Percentiles rank a stretch among this genome's conserved stretches.
These are phyloP conservation scores for Eumeta japonica DNA, from an alignment of 1,140 invertebrate species.

Conservation along the genomic window DNA sequence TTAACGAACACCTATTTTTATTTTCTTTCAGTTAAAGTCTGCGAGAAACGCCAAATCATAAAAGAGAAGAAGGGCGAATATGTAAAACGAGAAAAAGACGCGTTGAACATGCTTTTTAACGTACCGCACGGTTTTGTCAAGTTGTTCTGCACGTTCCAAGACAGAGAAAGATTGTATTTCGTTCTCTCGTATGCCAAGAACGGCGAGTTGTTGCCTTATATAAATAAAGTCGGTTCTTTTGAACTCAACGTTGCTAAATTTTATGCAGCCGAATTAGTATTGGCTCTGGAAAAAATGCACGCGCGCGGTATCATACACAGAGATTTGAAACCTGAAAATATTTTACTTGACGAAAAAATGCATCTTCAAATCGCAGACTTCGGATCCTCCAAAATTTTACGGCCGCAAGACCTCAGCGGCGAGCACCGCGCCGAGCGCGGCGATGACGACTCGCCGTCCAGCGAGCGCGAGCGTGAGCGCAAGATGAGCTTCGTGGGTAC, in stretches of 20 bases:
- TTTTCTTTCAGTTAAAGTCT: constrained; percentile 86
- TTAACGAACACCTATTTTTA: too few species aligned
- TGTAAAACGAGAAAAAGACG: constrained; percentile 90
- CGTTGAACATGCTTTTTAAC: constrained; percentile 74
- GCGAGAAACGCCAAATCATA: constrained; percentile 90
- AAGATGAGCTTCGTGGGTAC: constrained; percentile 97
- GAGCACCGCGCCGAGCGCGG: constrained; percentile 20
- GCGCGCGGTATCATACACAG: constrained; percentile 89
- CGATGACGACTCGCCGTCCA: constrained; percentile 26
- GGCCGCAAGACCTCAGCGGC: constrained; percentile 35
- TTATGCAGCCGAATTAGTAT: constrained; percentile 90
- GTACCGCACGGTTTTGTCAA: constrained; percentile 83
- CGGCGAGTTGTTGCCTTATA: constrained; percentile 88
- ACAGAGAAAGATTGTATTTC: constrained; percentile 90
- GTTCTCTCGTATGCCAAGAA: constrained; percentile 93
- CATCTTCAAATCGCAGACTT: constrained; percentile 97
- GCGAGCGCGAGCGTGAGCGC: constrained; percentile 50
- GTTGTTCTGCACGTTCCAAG: constrained; percentile 96
- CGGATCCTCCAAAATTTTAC: constrained; percentile 89
- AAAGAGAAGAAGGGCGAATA: constrained; percentile 91
- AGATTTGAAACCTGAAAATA: constrained; percentile 89
- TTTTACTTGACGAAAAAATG: constrained; percentile 89
- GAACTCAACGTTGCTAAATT: constrained; percentile 86
- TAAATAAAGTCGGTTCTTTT: constrained; percentile 89
- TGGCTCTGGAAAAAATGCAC: constrained; percentile 91